These are phyloP conservation scores for Copidosoma aretas DNA, from an alignment of 2,888 invertebrate species.

Conservation along the genomic window DNA sequence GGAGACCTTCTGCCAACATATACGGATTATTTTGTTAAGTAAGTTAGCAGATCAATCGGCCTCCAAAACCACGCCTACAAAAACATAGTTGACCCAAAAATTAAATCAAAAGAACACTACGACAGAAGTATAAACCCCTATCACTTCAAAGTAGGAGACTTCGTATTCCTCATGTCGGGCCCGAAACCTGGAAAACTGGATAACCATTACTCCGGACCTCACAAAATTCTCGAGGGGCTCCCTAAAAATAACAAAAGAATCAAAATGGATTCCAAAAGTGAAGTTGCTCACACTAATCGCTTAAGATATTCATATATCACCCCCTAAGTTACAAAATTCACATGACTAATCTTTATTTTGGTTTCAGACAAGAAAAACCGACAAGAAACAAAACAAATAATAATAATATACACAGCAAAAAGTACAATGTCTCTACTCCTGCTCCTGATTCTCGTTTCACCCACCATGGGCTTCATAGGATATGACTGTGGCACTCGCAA, in stretches of 20 bases:
- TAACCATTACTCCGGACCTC: no score
- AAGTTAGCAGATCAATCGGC: background rate
- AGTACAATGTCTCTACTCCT: background rate
- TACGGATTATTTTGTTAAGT: background rate
- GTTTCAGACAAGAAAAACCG: background rate
- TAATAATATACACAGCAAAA: background rate
- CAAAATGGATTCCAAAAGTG: no score
- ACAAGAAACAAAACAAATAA: no score
- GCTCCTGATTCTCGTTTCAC: fast-evolving
- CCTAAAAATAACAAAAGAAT: no score
- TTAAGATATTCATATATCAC: no score
- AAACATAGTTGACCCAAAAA: background rate
- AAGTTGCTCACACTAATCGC: no score
- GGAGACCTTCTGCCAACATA: constrained; percentile 5
- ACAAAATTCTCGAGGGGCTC: no score
- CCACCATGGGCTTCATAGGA: constrained; percentile 9
- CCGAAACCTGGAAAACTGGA: no score
- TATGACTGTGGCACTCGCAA: constrained; percentile 24
- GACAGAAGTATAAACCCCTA: background rate
- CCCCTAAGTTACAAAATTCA: background rate
- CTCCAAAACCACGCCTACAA: background rate
- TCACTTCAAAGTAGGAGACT: constrained; percentile 11
- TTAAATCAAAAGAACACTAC: constrained; percentile 7
- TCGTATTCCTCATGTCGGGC: no score
- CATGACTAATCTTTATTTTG: background rate